A percentile compares a stretch with the other conserved stretches of the same genome.
Conservation (phyloP, 2,797 vertebrate genomes). For the Crocidura indochinensis region DNA sequence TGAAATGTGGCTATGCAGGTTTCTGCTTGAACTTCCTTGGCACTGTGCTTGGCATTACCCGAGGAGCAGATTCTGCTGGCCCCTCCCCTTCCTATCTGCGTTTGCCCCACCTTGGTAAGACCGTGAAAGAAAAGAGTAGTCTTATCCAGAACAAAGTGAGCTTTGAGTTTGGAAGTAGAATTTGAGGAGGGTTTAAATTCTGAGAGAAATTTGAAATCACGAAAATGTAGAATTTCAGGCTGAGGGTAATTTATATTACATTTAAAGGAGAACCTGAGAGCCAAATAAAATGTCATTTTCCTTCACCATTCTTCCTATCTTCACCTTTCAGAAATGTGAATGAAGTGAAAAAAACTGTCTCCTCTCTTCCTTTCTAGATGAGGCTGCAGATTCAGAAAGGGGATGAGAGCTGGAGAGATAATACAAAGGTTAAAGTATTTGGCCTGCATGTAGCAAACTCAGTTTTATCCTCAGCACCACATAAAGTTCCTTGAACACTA, state of each 20-base stretch:
- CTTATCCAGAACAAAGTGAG: constrained; percentile 26
- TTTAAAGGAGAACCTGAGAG: not conserved
- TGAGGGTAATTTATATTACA: constrained; percentile 27
- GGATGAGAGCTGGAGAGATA: not conserved
- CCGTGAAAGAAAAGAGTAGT: not conserved
- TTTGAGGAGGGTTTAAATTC: not conserved
- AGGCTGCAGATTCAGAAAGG: not conserved
- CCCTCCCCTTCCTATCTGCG: constrained; percentile 23
- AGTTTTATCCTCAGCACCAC: no score
- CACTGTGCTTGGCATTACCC: not conserved
- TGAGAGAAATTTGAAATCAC: constrained; percentile 22
- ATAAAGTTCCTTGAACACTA: no score
- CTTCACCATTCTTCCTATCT: not conserved
- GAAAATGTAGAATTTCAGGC: constrained; percentile 34
- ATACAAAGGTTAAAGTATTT: no score
- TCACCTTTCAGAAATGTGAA: not conserved
- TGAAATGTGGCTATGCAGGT: not conserved
- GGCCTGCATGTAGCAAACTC: no score
- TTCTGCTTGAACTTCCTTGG: constrained; percentile 18
- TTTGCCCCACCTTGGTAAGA: not conserved
- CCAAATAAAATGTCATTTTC: not conserved
- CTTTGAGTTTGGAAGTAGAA: not conserved
- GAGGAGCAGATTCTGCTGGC: not conserved
- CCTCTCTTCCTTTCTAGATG: constrained; percentile 7
- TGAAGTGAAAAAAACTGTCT: not conserved